phyloP scores from a whole-genome alignment of 2,113 vertebrate species.

The Pangasianodon hypophthalmus region DNA sequence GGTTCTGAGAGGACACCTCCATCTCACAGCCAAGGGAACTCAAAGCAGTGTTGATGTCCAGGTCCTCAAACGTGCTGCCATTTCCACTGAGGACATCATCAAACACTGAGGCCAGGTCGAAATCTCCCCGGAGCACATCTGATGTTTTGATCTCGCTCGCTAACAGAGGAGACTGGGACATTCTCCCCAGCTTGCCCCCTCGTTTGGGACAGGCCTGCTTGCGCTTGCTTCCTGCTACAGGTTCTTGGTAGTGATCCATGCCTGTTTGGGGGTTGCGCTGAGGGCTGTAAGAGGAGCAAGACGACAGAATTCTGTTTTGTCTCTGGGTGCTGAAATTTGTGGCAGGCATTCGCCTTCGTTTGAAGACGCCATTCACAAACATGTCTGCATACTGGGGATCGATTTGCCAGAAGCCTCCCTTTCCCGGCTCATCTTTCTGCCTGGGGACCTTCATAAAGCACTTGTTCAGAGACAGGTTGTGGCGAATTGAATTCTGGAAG shows the following conservation, averaged over 20 bases:
- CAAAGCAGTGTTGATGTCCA: conserved; percentile 80
- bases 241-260: conserved; percentile 57
- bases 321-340: conserved; percentile 70
- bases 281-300: conserved; percentile 54
- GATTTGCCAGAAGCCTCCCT: conserved; percentile 88
- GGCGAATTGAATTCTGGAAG: conserved; percentile 88
- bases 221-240: conserved; percentile 57
- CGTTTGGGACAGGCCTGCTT: conserved; percentile 68
- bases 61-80: conserved; percentile 80
- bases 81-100: conserved; percentile 75
- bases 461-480: conserved; percentile 93
- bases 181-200: conserved; percentile 58
- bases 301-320: conserved; percentile 65
- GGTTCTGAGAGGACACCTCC: conserved; percentile 70
- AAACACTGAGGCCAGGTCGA: conserved; percentile 77
- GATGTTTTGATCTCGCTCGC: conserved; percentile 66
- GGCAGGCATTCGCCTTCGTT: conserved; percentile 77
- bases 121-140: conserved; percentile 74
- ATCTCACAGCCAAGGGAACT: conserved; percentile 76
- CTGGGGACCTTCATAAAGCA: conserved; percentile 94
- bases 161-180: conserved; percentile 70
- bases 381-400: conserved; percentile 82
- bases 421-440: conserved; percentile 89
- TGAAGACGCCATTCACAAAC: conserved; percentile 82
- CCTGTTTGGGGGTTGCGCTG: conserved; percentile 52